A percentile compares a stretch with the other conserved stretches of the same genome.
Evolutionary conservation across 2,888 invertebrate species (phyloP).

Genomic region (Leucophora obtusa): DNA sequence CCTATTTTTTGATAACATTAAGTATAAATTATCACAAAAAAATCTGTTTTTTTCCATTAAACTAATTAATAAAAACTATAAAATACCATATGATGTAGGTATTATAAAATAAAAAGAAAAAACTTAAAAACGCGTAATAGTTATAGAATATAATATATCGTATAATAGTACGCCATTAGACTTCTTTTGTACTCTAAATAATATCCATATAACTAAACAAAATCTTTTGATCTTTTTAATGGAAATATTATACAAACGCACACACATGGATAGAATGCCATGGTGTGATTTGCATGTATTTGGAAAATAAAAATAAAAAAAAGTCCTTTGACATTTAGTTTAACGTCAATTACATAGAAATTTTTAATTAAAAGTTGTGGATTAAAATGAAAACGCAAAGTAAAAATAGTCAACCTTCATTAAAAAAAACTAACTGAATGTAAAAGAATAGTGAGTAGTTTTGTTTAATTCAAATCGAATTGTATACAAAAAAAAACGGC

Average conservation of each 20-base stretch:
- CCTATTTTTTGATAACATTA: background rate
- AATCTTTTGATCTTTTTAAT: background rate
- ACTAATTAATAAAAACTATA: background rate
- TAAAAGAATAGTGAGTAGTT: background rate
- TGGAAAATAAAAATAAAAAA: background rate
- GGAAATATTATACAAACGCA: background rate
- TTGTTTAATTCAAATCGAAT: background rate
- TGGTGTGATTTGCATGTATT: background rate
- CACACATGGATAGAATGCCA: background rate
- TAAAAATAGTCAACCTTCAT: background rate
- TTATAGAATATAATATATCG: background rate
- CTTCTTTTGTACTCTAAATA: background rate
- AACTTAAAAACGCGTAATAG: background rate
- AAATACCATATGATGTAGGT: background rate
- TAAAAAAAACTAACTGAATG: background rate
- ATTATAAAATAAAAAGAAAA: background rate
- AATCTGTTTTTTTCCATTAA: background rate
- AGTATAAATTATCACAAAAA: constrained; percentile 1
- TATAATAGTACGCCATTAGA: background rate
- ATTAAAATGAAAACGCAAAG: background rate
- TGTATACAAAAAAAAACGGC: background rate
- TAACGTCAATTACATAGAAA: background rate
- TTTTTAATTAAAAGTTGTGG: background rate
- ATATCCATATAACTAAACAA: background rate
- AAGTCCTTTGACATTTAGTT: background rate